A percentile compares a stretch with the other conserved stretches of the same genome.
phyloP scores from a whole-genome alignment of 2,888 invertebrate species.

The Drosophila neutralis region DNA sequence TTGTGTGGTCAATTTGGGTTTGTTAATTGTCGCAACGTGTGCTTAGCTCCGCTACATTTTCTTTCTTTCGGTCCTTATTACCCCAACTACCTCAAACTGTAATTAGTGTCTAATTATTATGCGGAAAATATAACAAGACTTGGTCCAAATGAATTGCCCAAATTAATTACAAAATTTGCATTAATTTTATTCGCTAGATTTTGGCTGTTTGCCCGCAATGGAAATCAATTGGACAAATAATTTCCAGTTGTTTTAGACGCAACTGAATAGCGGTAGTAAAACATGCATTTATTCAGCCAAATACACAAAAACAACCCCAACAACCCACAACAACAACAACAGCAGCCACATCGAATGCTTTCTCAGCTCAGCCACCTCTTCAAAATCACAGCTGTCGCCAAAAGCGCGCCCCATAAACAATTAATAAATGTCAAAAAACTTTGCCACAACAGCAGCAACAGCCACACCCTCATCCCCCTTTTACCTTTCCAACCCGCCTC shows the following conservation, averaged over 20 bases:
- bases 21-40: slow-evolving; percentile 80
- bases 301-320: slow-evolving; percentile 30
- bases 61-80: slow-evolving; percentile 9
- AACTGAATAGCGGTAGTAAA: background rate
- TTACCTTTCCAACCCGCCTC: slow-evolving; percentile 31
- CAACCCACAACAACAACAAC: slow-evolving; percentile 27
- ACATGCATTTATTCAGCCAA: slow-evolving; percentile 7
- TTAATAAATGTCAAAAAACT: slow-evolving; percentile 78
- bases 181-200: slow-evolving; percentile 11
- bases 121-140: slow-evolving; percentile 28
- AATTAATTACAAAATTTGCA: slow-evolving; percentile 45
- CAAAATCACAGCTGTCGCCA: slow-evolving; percentile 76
- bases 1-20: slow-evolving; percentile 82
- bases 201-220: background rate
- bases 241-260: slow-evolving; percentile 5
- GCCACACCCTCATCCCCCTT: slow-evolving; percentile 1
- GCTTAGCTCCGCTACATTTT: slow-evolving; percentile 30
- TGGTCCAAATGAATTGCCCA: slow-evolving; percentile 35
- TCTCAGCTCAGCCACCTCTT: slow-evolving; percentile 34
- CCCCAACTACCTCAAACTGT: slow-evolving; percentile 28
- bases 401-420: slow-evolving; percentile 69
- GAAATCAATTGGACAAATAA: slow-evolving; percentile 5
- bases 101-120: slow-evolving; percentile 75
- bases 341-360: slow-evolving; percentile 7
- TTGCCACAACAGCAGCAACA: slow-evolving; percentile 53